phyloP scores from a whole-genome alignment of 2,888 invertebrate species.

The Blastobasis lacticolella region DNA sequence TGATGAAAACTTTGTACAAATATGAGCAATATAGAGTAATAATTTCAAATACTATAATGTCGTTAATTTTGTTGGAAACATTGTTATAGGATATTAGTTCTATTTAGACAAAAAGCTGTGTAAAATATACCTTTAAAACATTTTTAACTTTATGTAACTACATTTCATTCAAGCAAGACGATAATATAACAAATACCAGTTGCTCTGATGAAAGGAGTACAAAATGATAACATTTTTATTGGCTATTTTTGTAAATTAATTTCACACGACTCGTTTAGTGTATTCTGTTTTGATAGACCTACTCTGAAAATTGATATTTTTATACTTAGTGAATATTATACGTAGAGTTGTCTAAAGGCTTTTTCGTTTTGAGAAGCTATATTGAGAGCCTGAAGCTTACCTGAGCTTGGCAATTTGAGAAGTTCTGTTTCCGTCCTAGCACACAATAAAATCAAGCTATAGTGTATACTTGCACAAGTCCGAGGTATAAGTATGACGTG shows the following conservation, averaged over 20 bases:
- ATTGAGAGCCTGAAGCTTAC: no score
- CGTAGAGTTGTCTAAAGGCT: conserved; percentile 16
- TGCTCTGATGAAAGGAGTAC: conserved; percentile 51
- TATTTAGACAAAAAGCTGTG: conserved; percentile 28
- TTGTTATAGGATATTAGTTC: conserved; percentile 62
- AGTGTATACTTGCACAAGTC: no score
- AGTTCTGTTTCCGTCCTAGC: no score
- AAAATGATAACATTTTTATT: conserved; percentile 35
- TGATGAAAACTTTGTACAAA: conserved; percentile 72
- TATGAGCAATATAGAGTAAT: conserved; percentile 69
- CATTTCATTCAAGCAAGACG: conserved; percentile 12
- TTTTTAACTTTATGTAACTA: conserved; percentile 16
- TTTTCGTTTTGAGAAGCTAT: conserved; percentile 1
- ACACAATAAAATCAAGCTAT: no score
- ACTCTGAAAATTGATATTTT: conserved; percentile 66
- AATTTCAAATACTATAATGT: conserved; percentile 53
- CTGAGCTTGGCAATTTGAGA: no score
- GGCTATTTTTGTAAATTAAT: conserved; percentile 51
- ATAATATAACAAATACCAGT: conserved; percentile 36
- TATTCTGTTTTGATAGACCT: conserved; percentile 37
- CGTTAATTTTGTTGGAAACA: conserved; percentile 57
- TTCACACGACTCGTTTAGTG: conserved; percentile 28
- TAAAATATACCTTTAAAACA: conserved; percentile 8
- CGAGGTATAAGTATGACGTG: no score
- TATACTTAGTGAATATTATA: conserved; percentile 61